Evolutionary conservation across 2,888 invertebrate genomes (phyloP).

Genomic region (Metalampra italica): DNA sequence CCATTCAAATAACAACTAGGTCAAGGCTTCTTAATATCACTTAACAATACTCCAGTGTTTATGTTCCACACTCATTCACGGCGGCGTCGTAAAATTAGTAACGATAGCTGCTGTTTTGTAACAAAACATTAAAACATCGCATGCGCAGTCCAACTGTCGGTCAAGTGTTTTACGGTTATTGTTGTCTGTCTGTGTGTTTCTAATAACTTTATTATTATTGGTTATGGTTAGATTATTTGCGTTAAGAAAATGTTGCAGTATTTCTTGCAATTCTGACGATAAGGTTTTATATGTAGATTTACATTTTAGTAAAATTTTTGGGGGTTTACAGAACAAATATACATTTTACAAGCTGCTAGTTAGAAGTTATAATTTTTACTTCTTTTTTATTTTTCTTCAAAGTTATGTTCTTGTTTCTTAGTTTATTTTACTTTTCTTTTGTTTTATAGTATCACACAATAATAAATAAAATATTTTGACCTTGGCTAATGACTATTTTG

Average conservation of each 20-base stretch:
- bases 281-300: no score
- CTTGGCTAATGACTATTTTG: no score
- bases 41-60: neutral
- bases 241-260: neutral
- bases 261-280: no score
- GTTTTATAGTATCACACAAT: no score
- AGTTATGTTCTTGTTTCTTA: no score
- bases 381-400: no score
- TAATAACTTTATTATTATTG: neutral
- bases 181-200: neutral
- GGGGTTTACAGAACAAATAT: no score
- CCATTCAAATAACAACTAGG: neutral
- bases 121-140: neutral
- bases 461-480: no score
- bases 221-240: neutral
- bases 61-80: slow-evolving; percentile 1
- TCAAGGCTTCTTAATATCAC: neutral
- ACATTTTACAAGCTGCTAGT: no score
- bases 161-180: neutral
- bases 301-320: no score
- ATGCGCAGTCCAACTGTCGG: neutral
- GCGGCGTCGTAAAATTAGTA: neutral
- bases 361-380: no score
- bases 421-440: no score
- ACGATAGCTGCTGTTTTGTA: neutral